Conservation (phyloP, 2,113 vertebrate genomes). For the Psilopogon haemacephalus region DNA sequence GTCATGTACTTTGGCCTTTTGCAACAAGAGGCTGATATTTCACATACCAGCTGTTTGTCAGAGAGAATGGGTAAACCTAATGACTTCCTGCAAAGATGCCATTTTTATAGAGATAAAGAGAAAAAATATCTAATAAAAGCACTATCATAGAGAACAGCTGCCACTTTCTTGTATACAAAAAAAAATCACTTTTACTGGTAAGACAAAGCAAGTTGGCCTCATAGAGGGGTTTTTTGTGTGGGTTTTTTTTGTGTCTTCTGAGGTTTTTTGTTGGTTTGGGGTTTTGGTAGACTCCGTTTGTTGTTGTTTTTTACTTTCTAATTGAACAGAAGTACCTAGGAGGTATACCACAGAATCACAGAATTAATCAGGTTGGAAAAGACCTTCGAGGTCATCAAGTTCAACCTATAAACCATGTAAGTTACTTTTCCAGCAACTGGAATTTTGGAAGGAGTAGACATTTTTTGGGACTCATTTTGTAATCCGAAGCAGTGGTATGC, state of each 20-base stretch:
- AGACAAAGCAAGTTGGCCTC: background rate
- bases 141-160: background rate
- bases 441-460: background rate
- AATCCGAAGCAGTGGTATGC: background rate
- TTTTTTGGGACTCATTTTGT: constrained; percentile 13
- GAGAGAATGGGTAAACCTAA: background rate
- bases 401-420: background rate
- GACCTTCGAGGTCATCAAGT: no score
- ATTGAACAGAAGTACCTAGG: background rate
- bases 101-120: background rate
- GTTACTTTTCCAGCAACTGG: background rate
- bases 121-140: background rate
- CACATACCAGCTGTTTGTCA: background rate
- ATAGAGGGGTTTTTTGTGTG: background rate
- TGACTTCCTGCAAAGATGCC: background rate
- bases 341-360: background rate
- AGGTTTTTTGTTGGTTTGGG: background rate
- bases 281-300: no score
- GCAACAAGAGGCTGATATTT: background rate
- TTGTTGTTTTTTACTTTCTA: background rate
- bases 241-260: background rate
- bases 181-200: background rate
- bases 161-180: background rate
- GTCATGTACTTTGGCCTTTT: background rate
- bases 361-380: no score